Percentiles rank a stretch among this genome's conserved stretches.
phyloP scores from a whole-genome alignment of 1,140 invertebrate species.

The Ceratosolen fusciceps region DNA sequence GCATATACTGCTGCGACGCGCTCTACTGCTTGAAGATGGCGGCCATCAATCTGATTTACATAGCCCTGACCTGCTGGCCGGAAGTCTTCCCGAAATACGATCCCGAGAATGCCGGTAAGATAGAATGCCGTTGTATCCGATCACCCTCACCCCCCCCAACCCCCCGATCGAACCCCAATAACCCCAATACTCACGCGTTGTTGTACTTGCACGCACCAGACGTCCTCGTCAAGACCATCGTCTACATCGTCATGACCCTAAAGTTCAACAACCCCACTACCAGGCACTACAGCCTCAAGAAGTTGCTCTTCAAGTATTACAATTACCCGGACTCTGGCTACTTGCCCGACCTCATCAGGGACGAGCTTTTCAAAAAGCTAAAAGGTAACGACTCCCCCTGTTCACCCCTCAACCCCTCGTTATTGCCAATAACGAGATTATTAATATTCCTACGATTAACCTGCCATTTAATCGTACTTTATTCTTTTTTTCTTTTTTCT shows the following conservation, averaged over 20 bases:
- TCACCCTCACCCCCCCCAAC: too few relatives aligned
- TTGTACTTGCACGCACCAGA: conserved; percentile 55
- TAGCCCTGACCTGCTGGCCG: conserved; percentile 61
- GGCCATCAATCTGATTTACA: conserved; percentile 56
- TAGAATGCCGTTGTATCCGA: too few relatives aligned
- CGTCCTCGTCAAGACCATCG: conserved; percentile 59
- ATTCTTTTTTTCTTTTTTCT: not conserved
- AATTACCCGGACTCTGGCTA: conserved; percentile 56
- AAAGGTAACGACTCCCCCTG: conserved; percentile 51
- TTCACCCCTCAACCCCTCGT: not conserved
- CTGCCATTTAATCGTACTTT: too few relatives aligned
- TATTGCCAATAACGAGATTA: not conserved
- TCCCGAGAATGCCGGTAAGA: conserved; percentile 53
- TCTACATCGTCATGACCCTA: conserved; percentile 52
- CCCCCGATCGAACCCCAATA: too few relatives aligned
- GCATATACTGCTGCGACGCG: conserved; percentile 65
- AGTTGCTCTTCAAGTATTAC: conserved; percentile 55
- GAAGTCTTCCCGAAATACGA: conserved; percentile 63
- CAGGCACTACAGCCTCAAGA: conserved; percentile 55
- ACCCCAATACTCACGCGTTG: too few relatives aligned
- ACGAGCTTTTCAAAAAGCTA: conserved; percentile 53
- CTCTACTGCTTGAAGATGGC: conserved; percentile 61
- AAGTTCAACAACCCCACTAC: conserved; percentile 16
- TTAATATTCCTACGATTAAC: not conserved
- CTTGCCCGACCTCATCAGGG: conserved; percentile 39